phyloP scores from a whole-genome alignment of 2,888 invertebrate species.

The Drepana falcataria region DNA sequence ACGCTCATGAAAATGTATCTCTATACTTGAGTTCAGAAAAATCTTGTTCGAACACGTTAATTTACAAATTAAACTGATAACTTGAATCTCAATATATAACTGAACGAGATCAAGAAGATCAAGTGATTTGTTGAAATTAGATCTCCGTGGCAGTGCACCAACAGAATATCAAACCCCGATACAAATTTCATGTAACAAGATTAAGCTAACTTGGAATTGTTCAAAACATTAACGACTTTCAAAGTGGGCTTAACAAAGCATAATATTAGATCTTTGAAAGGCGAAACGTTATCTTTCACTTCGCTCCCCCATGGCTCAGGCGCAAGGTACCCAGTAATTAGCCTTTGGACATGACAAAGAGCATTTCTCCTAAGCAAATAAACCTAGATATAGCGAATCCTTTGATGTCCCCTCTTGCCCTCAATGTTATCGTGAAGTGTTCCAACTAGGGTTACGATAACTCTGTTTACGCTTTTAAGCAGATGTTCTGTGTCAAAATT shows the following conservation, averaged over 20 bases:
- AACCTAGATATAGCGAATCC: constrained; percentile 6
- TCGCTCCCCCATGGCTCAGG: not conserved
- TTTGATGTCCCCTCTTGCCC: constrained; percentile 5
- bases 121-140: too few species aligned
- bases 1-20: too few species aligned
- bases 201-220: not conserved
- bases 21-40: too few species aligned
- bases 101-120: too few species aligned
- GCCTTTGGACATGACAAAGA: constrained; percentile 6
- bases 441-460: not conserved
- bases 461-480: not conserved
- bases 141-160: not conserved
- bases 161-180: not conserved
- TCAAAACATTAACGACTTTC: not conserved
- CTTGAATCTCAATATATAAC: too few species aligned
- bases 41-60: too few species aligned
- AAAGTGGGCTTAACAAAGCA: not conserved
- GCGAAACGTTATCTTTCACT: constrained; percentile 1
- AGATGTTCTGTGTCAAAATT: not conserved
- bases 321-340: constrained; percentile 6
- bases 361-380: constrained; percentile 6
- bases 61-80: too few species aligned
- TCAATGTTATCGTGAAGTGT: not conserved
- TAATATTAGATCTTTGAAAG: constrained; percentile 1
- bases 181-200: not conserved